Conservation (phyloP, 2,888 invertebrate species). For the Apantesis nais region DNA sequence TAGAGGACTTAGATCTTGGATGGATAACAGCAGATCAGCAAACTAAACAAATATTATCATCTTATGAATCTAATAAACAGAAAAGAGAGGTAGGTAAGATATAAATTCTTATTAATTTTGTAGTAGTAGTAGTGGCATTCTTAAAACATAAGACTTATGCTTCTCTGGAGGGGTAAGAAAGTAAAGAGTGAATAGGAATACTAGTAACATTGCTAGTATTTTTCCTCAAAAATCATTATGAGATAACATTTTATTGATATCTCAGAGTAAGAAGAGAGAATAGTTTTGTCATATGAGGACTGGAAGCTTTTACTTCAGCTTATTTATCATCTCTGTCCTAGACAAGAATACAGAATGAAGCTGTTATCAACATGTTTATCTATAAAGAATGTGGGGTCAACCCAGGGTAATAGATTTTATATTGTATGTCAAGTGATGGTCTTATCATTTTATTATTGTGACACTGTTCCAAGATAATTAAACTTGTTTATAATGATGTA, state of each 20-base stretch:
- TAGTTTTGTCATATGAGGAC: background rate
- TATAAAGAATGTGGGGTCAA: conserved; percentile 42
- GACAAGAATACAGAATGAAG: conserved; percentile 18
- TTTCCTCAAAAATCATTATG: background rate
- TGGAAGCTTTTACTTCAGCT: background rate
- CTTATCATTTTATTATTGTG: conserved; percentile 24
- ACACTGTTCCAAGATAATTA: background rate
- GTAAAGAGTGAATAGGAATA: background rate
- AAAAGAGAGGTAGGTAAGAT: conserved; percentile 89
- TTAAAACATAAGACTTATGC: background rate
- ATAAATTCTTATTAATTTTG: background rate
- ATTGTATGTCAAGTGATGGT: conserved; percentile 15
- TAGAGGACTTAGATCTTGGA: conserved; percentile 93
- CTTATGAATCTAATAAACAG: conserved; percentile 90
- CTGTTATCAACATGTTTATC: conserved; percentile 45
- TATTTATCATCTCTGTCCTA: conserved; percentile 12
- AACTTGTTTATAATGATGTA: background rate
- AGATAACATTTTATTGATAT: background rate
- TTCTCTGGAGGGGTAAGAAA: no score
- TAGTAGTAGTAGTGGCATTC: background rate
- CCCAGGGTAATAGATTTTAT: conserved; percentile 34
- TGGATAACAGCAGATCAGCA: conserved; percentile 93
- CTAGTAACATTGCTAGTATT: background rate
- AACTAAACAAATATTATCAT: conserved; percentile 88
- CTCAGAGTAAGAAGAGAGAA: background rate